These are phyloP conservation scores for Danio kyathit DNA, from an alignment of 2,797 vertebrate species.

Conservation along the genomic window DNA sequence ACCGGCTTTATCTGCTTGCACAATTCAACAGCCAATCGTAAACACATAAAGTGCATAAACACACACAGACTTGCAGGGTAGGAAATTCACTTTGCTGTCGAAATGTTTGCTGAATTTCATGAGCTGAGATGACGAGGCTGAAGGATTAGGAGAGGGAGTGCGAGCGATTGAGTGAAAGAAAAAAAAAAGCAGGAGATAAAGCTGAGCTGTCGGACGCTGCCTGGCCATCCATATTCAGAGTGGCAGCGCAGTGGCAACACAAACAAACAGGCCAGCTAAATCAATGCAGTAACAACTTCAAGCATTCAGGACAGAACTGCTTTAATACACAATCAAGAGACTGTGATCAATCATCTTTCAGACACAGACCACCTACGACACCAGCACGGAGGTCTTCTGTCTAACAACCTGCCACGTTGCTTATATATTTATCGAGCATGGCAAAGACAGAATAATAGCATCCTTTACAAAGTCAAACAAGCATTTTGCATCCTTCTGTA, in stretches of 20 bases:
- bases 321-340: conserved; percentile 26
- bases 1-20: background rate
- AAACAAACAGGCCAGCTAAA: conserved; percentile 46
- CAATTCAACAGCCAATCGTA: background rate
- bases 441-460: background rate
- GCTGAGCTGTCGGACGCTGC: conserved; percentile 37
- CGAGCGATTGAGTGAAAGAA: conserved; percentile 17
- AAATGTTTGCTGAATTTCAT: conserved; percentile 37
- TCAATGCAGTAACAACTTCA: conserved; percentile 52
- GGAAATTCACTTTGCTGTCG: conserved; percentile 10
- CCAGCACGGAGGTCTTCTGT: background rate
- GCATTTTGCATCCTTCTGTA: background rate
- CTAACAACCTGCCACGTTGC: conserved; percentile 22
- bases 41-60: conserved; percentile 8
- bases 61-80: background rate
- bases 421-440: background rate
- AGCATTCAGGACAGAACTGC: conserved; percentile 48
- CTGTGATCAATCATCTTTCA: conserved; percentile 53
- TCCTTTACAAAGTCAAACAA: conserved; percentile 17
- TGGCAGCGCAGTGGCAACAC: conserved; percentile 43
- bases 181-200: conserved; percentile 24
- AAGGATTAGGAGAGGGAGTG: conserved; percentile 22
- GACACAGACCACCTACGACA: conserved; percentile 3
- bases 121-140: conserved; percentile 20
- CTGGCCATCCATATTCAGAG: conserved; percentile 57